phyloP scores from a whole-genome alignment of 2,113 vertebrate genomes.

The Sciurus niger region DNA sequence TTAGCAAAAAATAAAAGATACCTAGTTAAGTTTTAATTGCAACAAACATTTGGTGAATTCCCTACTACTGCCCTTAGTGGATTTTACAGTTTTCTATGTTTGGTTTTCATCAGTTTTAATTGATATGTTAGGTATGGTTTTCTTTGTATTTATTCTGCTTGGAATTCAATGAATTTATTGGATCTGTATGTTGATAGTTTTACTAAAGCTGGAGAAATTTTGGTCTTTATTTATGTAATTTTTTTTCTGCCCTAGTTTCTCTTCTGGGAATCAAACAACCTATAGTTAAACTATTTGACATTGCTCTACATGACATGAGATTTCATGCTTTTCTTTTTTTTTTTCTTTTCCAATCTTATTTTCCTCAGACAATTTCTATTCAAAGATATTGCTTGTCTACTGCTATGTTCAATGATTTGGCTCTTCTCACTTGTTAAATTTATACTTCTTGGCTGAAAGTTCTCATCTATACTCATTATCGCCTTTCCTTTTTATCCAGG shows the following conservation, averaged over 20 bases:
- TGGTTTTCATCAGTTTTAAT: conserved; percentile 33
- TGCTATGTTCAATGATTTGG: not conserved
- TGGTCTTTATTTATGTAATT: not conserved
- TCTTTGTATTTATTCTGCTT: conserved; percentile 16
- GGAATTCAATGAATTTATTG: not conserved
- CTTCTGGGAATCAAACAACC: not conserved
- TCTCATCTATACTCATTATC: not conserved
- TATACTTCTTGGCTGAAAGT: not conserved
- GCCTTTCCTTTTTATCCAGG: not conserved
- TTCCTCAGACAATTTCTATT: conserved; percentile 6
- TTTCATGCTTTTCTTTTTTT: not conserved
- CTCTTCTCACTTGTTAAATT: not conserved
- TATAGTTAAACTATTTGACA: not conserved
- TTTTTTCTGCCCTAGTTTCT: not conserved
- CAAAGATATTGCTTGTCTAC: not conserved
- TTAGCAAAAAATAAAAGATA: not conserved
- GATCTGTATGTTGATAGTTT: not conserved
- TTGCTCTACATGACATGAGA: not conserved
- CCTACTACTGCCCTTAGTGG: not conserved
- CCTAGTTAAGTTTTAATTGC: not conserved
- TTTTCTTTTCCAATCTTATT: not conserved
- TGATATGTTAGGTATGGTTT: not conserved
- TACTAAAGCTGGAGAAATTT: not conserved
- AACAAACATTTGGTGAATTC: not conserved
- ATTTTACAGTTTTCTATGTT: conserved; percentile 1